Evolutionary conservation across 2,113 vertebrate species (phyloP).

Genomic region (Amblyopsis rosae): DNA sequence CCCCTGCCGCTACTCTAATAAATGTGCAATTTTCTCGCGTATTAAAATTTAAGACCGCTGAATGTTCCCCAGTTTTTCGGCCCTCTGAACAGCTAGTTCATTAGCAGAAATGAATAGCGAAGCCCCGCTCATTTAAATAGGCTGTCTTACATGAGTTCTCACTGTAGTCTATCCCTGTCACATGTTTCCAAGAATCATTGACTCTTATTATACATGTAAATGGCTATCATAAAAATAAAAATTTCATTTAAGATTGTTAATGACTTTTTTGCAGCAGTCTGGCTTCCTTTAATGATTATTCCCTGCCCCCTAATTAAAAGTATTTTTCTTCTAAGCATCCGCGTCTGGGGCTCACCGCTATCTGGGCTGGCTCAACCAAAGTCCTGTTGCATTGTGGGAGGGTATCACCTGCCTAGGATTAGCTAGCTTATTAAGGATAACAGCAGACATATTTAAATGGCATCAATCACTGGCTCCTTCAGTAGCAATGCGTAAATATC

Average conservation of each 20-base stretch:
- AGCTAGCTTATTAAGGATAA: conserved; percentile 47
- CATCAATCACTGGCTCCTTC: conserved; percentile 1
- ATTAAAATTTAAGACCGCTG: conserved; percentile 77
- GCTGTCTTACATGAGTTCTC: conserved; percentile 99
- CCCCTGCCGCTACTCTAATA: conserved; percentile 49
- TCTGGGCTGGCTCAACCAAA: conserved; percentile 63
- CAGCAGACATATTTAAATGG: conserved; percentile 22
- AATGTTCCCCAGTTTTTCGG: conserved; percentile 66
- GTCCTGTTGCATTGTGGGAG: conserved; percentile 46
- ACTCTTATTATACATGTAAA: conserved; percentile 99
- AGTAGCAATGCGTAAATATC: background rate
- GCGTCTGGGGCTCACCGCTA: conserved; percentile 87
- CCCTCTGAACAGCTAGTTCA: conserved; percentile 95
- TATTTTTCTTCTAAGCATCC: conserved; percentile 99
- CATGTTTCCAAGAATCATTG: conserved; percentile 99
- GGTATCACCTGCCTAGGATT: conserved; percentile 56
- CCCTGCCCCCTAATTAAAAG: conserved; percentile 99
- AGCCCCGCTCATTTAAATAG: conserved; percentile 98
- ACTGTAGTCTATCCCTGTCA: conserved; percentile 99
- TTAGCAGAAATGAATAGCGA: conserved; percentile 99
- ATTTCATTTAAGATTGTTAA: conserved; percentile 99
- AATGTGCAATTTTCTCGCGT: conserved; percentile 68
- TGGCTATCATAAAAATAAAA: conserved; percentile 99
- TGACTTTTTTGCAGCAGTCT: conserved; percentile 99
- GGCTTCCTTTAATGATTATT: conserved; percentile 99